Evolutionary conservation across 2,888 invertebrate genomes (phyloP), one percentile per base, ranked within the genome.

Genomic region (Synanthedon myopaeformis): DNA sequence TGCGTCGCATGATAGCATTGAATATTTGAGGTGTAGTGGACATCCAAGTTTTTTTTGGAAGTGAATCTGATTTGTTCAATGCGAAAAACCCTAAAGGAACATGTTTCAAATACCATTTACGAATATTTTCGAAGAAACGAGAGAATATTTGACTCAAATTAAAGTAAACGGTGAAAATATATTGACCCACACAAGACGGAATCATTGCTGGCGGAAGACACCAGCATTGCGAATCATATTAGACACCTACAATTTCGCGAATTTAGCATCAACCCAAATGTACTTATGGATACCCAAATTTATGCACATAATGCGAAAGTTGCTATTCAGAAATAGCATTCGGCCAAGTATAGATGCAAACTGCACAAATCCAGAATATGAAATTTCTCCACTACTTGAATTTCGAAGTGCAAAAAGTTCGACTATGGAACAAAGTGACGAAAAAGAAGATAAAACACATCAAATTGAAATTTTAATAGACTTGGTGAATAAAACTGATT

Each of bases 1-100:
- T 11, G 59, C 57, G 60, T 57, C 17, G 58, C 60, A 42, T n/a
- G 58, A 57, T 56, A 56, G 56, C 28, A 57, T 60, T 41, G 58
- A 57, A 28, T 60, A 53, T 52, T 48, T 57, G 41, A 49, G 42
- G 41, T 19, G 42, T 52, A 53, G 42, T 50, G 54, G 50, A 42
- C n/a, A 55, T 50, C 12, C 41, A 13, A 49, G 35, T 17, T 60
- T 60, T n/a, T 52, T 50, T 14, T 23, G 57, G 59, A 17, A 56
- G 58, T 53, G 56, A 58, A 53, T 42, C 3, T 23, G 23, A 23
- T 23, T 23, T 23, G 23, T 23, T 23, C 23, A 23, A 23, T 23
- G 23, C 23, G 23, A 23, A 23, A 23, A 23, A 23, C 23, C 23
- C 23, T 23, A 23, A 23, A 23, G 23, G 23, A 3, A 17, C 17